A percentile compares a stretch with the other conserved stretches of the same genome.
These are phyloP conservation scores for Drosophila dunni DNA, from an alignment of 1,140 invertebrate species.

Conservation along the genomic window DNA sequence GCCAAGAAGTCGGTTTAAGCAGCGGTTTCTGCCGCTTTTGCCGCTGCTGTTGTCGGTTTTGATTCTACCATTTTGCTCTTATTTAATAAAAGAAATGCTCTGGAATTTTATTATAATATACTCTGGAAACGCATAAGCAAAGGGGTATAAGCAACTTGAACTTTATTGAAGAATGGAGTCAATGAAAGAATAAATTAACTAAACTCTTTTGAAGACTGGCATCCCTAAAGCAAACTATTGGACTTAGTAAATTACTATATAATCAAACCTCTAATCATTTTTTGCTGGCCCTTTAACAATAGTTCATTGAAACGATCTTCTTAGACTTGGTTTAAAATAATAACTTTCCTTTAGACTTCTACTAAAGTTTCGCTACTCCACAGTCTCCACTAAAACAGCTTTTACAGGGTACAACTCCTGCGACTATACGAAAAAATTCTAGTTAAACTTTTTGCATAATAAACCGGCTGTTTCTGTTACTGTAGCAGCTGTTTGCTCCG, in stretches of 20 bases:
- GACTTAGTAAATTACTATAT: no score
- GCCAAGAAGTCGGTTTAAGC: slow-evolving; percentile 45
- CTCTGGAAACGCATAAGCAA: slow-evolving; percentile 15
- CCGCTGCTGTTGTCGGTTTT: slow-evolving; percentile 30
- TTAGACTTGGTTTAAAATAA: no score
- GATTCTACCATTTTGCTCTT: slow-evolving; percentile 52
- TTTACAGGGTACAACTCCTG: neutral
- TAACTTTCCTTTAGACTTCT: no score
- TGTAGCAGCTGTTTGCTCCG: slow-evolving; percentile 63
- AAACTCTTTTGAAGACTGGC: no score
- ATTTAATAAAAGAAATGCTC: slow-evolving; percentile 76
- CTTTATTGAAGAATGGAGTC: no score
- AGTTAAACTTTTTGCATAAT: slow-evolving; percentile 50
- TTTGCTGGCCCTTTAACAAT: no score
- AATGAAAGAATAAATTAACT: no score
- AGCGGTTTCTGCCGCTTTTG: slow-evolving; percentile 33
- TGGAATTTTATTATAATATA: slow-evolving; percentile 59
- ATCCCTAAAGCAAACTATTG: no score
- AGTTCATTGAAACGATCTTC: no score
- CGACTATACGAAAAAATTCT: neutral
- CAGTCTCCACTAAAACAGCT: neutral
- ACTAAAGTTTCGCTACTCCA: no score
- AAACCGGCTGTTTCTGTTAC: slow-evolving; percentile 55
- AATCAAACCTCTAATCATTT: no score
- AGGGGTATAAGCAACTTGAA: slow-evolving; percentile 1